Conservation (phyloP, 2,888 invertebrate species). For the Himalopsyche tibetana region DNA sequence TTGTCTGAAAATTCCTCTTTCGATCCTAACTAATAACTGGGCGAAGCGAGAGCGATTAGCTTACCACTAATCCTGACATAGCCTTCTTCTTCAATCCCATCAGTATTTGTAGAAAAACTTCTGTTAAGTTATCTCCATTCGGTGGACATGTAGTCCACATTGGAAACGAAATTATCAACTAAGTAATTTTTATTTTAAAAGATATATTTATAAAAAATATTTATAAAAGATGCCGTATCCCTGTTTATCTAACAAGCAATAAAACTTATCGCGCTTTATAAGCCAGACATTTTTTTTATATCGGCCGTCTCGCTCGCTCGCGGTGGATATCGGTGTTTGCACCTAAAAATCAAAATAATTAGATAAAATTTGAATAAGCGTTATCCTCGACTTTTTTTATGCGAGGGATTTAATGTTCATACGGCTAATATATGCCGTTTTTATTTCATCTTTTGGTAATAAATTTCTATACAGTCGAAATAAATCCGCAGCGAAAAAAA, state of each 20-base stretch:
- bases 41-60: no score
- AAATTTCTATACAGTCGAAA: slow-evolving; percentile 62
- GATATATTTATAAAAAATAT: no score
- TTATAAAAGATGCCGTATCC: slow-evolving; percentile 26
- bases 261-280: slow-evolving; percentile 62
- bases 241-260: slow-evolving; percentile 60
- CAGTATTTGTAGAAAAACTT: no score
- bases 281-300: slow-evolving; percentile 54
- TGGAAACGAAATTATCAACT: no score
- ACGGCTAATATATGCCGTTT: slow-evolving; percentile 61
- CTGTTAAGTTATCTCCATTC: no score
- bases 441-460: slow-evolving; percentile 62
- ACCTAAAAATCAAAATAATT: slow-evolving; percentile 62
- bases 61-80: no score
- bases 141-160: no score
- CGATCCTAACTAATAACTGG: no score
- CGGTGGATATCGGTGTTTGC: slow-evolving; percentile 51
- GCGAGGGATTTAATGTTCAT: slow-evolving; percentile 51
- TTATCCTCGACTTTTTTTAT: slow-evolving; percentile 60
- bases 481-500: slow-evolving; percentile 55
- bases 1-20: no score
- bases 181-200: no score
- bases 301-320: slow-evolving; percentile 53
- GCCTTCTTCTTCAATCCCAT: no score
- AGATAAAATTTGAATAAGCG: slow-evolving; percentile 59